These are phyloP conservation scores for Chelidonichthys spinosus DNA, from an alignment of 2,797 vertebrate species.

Conservation along the genomic window DNA sequence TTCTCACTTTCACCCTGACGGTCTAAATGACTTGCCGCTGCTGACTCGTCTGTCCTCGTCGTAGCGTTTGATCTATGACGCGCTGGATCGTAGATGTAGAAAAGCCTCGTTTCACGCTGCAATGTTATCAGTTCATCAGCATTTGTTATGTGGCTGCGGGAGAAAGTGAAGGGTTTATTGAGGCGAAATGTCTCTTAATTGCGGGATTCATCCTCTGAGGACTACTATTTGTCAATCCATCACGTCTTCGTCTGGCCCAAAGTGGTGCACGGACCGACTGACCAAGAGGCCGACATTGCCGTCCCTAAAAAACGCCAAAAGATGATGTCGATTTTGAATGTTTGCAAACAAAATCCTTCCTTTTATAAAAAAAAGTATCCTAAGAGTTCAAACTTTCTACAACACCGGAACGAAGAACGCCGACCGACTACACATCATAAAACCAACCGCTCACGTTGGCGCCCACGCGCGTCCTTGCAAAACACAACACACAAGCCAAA, in stretches of 20 bases:
- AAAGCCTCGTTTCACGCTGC: too few species aligned
- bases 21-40: too few species aligned
- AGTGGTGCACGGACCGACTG: neutral
- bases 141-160: too few species aligned
- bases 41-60: too few species aligned
- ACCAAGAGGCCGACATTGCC: neutral
- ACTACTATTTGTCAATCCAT: neutral
- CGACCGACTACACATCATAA: constrained; percentile 45
- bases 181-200: too few species aligned
- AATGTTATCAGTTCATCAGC: too few species aligned
- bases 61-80: too few species aligned
- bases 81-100: too few species aligned
- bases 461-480: constrained; percentile 41
- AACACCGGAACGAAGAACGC: constrained; percentile 20
- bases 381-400: constrained; percentile 34
- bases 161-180: too few species aligned
- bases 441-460: constrained; percentile 42
- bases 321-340: neutral
- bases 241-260: neutral
- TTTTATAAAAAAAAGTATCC: neutral
- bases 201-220: neutral
- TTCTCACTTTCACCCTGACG: too few species aligned
- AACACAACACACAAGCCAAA: constrained; percentile 54
- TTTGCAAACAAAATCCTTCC: neutral
- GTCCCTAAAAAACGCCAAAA: neutral